A percentile compares a stretch with the other conserved stretches of the same genome.
Evolutionary conservation across 2,113 vertebrate genomes (phyloP).

Genomic region (Corydoras maculifer): DNA sequence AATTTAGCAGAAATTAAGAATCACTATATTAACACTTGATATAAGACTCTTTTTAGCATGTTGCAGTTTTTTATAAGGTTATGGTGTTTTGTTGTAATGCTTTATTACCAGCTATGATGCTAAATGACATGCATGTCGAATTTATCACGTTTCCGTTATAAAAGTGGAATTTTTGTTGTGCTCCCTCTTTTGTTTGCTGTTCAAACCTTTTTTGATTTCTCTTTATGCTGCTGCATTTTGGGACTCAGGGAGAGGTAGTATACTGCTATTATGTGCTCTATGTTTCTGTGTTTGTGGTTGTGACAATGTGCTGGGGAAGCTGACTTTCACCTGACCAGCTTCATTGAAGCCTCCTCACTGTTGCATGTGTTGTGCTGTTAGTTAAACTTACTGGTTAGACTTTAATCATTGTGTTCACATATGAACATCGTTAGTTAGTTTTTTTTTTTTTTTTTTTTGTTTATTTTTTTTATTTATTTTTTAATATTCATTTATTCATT

Average conservation of each 20-base stretch:
- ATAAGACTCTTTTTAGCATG: too few relatives aligned
- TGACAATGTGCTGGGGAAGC: constrained; percentile 12
- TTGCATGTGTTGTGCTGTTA: not conserved
- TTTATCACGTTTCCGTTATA: constrained; percentile 17
- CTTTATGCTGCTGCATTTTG: constrained; percentile 59
- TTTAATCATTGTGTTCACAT: not conserved
- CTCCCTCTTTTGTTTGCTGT: constrained; percentile 40
- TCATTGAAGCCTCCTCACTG: constrained; percentile 3
- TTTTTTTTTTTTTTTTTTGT: not conserved
- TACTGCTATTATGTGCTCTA: constrained; percentile 20
- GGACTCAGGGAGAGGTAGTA: constrained; percentile 75
- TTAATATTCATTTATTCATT: too few relatives aligned
- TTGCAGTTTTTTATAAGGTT: too few relatives aligned
- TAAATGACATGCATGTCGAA: constrained; percentile 7
- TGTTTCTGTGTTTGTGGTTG: constrained; percentile 30
- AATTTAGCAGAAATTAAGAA: too few relatives aligned
- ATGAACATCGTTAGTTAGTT: not conserved
- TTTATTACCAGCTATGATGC: not conserved
- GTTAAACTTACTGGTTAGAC: not conserved
- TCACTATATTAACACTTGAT: too few relatives aligned
- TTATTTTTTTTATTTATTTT: too few relatives aligned
- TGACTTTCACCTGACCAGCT: not conserved
- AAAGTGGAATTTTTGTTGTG: constrained; percentile 26
- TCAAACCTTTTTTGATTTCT: constrained; percentile 40
- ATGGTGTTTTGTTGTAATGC: too few relatives aligned